Base-by-base conservation (phyloP, 2,113 vertebrate genomes). In the Sinocyclocheilus anshuiensis region DNA sequence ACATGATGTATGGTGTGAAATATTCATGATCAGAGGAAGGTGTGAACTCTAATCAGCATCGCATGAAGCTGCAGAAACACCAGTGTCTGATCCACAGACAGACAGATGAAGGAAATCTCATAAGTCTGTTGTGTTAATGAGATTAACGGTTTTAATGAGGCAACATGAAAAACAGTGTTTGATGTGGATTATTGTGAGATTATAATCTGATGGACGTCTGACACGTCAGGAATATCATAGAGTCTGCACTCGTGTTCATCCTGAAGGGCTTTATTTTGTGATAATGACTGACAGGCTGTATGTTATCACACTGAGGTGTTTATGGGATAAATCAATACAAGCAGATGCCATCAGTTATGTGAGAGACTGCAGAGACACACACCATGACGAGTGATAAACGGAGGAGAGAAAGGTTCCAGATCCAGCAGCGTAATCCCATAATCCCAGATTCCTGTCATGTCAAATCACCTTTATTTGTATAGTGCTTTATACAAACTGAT, bases 101-200 rank as follows among this genome's bases (percentile, higher is more conserved):
- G n/a, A 20, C 48, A 4, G 75, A 77, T 55, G 8, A 29, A 77
- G 75, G n/a, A 77, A 16, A 77, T 77, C 75, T 77, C 24, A 9
- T 55, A 8, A 77, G 4, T 20, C 45, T 26, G 15, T 77, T 53
- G 6, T 50, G 3, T 2, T 77, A 77, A 77, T 77, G 48, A 77
- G 75, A 53, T 77, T 50, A 77, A 33, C 13, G 3, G 20, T 77
- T 15, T 50, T 77, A 53, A 77, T 24, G 13, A 53, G 74, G 24
- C 45, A 20, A 16, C 12, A 45, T 75, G 72, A 42, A n/a, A 9
- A 74, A n/a, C 71, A 42, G 45, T 24, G 13, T 53, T 29, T 26
- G 45, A 18, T 1, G 24, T 18, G 48, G 45, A 18, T 53, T 53
- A 50, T 1, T 22, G 16, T 33, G 42, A 76, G 74, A 76, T 48